These are phyloP conservation scores for Drosophila picticornis DNA, from an alignment of 2,888 invertebrate species.

Conservation along the genomic window DNA sequence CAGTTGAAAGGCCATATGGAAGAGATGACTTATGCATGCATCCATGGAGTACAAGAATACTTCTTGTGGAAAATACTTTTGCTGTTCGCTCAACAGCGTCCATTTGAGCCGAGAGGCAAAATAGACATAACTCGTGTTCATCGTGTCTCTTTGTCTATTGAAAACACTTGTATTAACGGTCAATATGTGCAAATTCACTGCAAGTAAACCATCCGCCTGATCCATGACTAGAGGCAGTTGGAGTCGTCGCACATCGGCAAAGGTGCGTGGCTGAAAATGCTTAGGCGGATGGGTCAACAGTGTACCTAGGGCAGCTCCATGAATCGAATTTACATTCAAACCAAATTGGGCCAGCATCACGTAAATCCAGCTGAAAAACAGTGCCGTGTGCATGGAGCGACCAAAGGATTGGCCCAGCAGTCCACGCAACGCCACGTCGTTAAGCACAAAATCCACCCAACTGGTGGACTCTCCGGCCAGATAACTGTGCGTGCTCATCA, in stretches of 20 bases:
- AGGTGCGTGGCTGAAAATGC: slow-evolving; percentile 55
- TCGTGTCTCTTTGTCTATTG: slow-evolving; percentile 32
- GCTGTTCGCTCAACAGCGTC: slow-evolving; percentile 58
- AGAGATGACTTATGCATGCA: slow-evolving; percentile 47
- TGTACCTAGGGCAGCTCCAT: slow-evolving; percentile 64
- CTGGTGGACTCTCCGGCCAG: slow-evolving; percentile 3
- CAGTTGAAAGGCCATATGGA: slow-evolving; percentile 52
- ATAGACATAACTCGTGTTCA: slow-evolving; percentile 63
- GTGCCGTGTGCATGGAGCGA: background rate
- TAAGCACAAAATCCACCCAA: slow-evolving; percentile 55
- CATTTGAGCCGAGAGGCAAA: slow-evolving; percentile 57
- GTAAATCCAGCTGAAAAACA: slow-evolving; percentile 43
- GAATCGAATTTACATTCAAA: slow-evolving; percentile 57
- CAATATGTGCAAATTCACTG: background rate
- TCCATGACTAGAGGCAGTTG: slow-evolving; percentile 41
- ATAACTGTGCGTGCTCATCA: slow-evolving; percentile 37
- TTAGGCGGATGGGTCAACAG: slow-evolving; percentile 64
- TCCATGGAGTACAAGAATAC: slow-evolving; percentile 64
- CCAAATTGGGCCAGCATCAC: slow-evolving; percentile 56
- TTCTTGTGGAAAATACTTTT: slow-evolving; percentile 57
- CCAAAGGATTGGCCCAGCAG: slow-evolving; percentile 64
- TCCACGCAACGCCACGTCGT: slow-evolving; percentile 64
- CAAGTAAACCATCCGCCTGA: slow-evolving; percentile 1
- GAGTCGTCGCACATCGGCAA: slow-evolving; percentile 44
- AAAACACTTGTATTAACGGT: slow-evolving; percentile 30